Base-by-base conservation (phyloP, 2,113 vertebrate genomes). In the Rhinolophus ferrumequinum region DNA sequence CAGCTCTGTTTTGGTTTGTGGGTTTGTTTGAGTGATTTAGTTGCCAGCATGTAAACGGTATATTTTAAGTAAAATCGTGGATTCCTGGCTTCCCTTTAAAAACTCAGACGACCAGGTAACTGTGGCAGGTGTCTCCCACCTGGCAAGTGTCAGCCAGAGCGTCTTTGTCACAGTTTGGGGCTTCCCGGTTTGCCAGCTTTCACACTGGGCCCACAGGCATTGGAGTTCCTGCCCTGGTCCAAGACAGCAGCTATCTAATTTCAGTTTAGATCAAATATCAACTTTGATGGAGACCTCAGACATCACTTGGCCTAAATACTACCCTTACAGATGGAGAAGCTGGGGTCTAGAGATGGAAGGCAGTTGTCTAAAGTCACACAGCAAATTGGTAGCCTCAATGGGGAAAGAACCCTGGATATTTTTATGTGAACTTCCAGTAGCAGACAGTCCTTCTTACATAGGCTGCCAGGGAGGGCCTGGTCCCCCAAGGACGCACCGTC, bases 121-220 rank as follows among this genome's bases (percentile, higher is more conserved):
- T 66, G 84, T 18, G 22, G 19, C 41, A 60, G 44, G 11, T 47
- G 9, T 22, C 72, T 44, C 26, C 28, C 50, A 41, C 7, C 6
- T 60, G 70, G 26, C 33, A 19, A 2, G 5, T 16, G 26, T 72
- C 35, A 47, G 33, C 28, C 76, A 70, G 52, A 54, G 12, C 5
- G 47, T 50, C 47, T 13, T 50, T 13, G 12, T 50, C 47, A 50
- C 47, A 50, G 47, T 50, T 50, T 50, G 0, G 60, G 50, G 8
- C 21, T 86, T 10, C 19, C 28, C 4, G 4, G 22, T 28, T 52
- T 80, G 8, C 19, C 22, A n/a, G 1, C 58, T 35, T 62, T 41
- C 6, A 22, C 3, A 24, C n/a, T 6, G 0, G 58, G n/a, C 14
- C 70, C 14, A 8, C 1, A 0, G n/a, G 11, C 22, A 15, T 72